Evolutionary conservation across 1,140 invertebrate genomes (phyloP), one percentile per base, ranked within the genome.

Genomic region (Physella acuta): DNA sequence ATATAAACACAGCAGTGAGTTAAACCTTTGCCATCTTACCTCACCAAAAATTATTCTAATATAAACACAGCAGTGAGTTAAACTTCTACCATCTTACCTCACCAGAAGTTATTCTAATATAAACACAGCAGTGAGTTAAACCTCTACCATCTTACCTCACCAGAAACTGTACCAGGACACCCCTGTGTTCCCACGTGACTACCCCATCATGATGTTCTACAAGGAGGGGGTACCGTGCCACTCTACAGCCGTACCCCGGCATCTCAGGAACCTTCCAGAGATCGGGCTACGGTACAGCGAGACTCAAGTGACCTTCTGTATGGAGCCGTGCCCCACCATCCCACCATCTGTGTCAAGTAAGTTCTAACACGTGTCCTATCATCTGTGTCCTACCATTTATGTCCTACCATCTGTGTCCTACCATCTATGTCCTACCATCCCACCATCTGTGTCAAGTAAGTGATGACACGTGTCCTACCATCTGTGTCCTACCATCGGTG

Each of bases 141-240:
- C n/a, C n/a, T n/a, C n/a, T n/a, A n/a, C n/a, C n/a, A n/a, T 53
- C 33, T 4, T 20, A 20, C 14, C 58, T 66, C 11, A 2, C 31
- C 66, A 77, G 69, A 81, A 80, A 73, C 68, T 78, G n/a, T 55
- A 77, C 51, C 26, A 8, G 26, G 33, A 70, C 33, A 30, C 71
- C 31, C 77, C 81, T 1, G 68, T 80, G 16, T 59, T 72, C 30
- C 81, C 81, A 2, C 60, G 71, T 3, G 79, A 81, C 68, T 58
- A 79, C 11, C 78, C 76, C 2, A 64, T 78, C 33, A 71, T 82
- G 39, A 33, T 16, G 0, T 49, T 77, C 8, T 82, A 80, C 59
- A 75, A 84, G 68, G 84, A 86, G 65, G 79, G 79, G 16, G 82
- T 91, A 52, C 89, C 90, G 1, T 92, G 90, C 78, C 81, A 85